Evolutionary conservation across 2,797 vertebrate genomes (phyloP).

Genomic region (Mustela erminea): DNA sequence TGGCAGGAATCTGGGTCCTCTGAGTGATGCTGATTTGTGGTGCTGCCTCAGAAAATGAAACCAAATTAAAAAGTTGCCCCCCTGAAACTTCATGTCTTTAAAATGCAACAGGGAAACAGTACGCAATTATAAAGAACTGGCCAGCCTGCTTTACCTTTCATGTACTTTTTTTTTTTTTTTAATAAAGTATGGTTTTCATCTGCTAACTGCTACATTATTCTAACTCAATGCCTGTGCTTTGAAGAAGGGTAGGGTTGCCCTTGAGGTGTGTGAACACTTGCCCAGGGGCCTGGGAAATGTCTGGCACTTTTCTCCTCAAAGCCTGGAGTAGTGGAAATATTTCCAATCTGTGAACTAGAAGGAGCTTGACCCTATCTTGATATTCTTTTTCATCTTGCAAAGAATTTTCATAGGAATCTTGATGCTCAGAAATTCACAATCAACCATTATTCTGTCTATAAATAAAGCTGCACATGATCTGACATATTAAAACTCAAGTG

Average conservation of each 20-base stretch:
- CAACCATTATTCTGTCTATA: slow-evolving; percentile 22
- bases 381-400: slow-evolving; percentile 48
- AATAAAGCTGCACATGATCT: not conserved
- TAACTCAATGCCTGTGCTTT: slow-evolving; percentile 52
- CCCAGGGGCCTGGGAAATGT: not conserved
- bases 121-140: slow-evolving; percentile 43
- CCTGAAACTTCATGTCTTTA: slow-evolving; percentile 44
- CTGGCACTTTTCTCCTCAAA: slow-evolving; percentile 63
- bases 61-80: slow-evolving; percentile 60
- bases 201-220: slow-evolving; percentile 66
- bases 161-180: not conserved
- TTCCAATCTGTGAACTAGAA: slow-evolving; percentile 50
- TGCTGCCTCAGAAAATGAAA: slow-evolving; percentile 57
- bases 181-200: slow-evolving; percentile 72
- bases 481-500: not conserved
- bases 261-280: slow-evolving; percentile 55
- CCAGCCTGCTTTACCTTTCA: slow-evolving; percentile 36
- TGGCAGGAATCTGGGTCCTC: slow-evolving; percentile 48
- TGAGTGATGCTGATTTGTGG: slow-evolving; percentile 25
- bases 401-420: slow-evolving; percentile 38
- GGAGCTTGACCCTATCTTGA: slow-evolving; percentile 21
- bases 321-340: slow-evolving; percentile 10
- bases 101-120: slow-evolving; percentile 57
- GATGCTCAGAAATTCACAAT: not conserved
- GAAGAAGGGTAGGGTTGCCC: slow-evolving; percentile 66